Conservation (phyloP, 2,888 invertebrate genomes). For the Periphyllus acericola region DNA sequence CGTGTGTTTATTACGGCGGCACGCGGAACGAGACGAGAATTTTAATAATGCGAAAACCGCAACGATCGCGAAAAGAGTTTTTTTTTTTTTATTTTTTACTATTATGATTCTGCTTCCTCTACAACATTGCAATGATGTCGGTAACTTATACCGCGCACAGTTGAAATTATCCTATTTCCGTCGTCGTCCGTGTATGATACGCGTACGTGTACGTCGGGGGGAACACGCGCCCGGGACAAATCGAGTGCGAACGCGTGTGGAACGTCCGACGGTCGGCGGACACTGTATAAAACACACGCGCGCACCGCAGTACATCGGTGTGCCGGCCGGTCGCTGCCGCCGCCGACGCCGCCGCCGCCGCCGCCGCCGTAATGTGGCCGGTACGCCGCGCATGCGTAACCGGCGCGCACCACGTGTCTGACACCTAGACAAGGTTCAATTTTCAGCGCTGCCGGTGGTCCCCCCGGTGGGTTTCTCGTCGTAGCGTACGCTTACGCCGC, state of each 20-base stretch:
- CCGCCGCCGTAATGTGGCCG: slow-evolving; percentile 51
- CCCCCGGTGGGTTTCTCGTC: slow-evolving; percentile 38
- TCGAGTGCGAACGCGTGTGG: slow-evolving; percentile 48
- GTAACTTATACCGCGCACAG: background rate
- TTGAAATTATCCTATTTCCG: too few relatives aligned
- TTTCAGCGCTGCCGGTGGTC: slow-evolving; percentile 61
- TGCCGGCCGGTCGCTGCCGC: slow-evolving; percentile 50
- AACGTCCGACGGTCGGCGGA: slow-evolving; percentile 58
- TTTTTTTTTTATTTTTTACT: too few relatives aligned
- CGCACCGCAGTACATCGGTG: slow-evolving; percentile 50
- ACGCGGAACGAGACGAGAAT: background rate
- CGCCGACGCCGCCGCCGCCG: slow-evolving; percentile 20
- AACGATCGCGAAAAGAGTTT: background rate
- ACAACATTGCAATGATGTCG: too few relatives aligned
- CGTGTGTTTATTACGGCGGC: background rate
- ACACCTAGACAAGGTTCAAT: slow-evolving; percentile 61
- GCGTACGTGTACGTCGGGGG: background rate
- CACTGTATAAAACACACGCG: slow-evolving; percentile 57
- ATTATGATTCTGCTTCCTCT: too few relatives aligned
- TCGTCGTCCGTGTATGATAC: too few relatives aligned
- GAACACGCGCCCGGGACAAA: slow-evolving; percentile 22
- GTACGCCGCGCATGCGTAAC: slow-evolving; percentile 60
- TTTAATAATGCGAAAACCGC: background rate
- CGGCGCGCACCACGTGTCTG: slow-evolving; percentile 61
- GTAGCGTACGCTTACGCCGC: background rate